A percentile compares a stretch with the other conserved stretches of the same genome.
Conservation (phyloP, 1,140 invertebrate genomes). For the Agrypnia vestita region DNA sequence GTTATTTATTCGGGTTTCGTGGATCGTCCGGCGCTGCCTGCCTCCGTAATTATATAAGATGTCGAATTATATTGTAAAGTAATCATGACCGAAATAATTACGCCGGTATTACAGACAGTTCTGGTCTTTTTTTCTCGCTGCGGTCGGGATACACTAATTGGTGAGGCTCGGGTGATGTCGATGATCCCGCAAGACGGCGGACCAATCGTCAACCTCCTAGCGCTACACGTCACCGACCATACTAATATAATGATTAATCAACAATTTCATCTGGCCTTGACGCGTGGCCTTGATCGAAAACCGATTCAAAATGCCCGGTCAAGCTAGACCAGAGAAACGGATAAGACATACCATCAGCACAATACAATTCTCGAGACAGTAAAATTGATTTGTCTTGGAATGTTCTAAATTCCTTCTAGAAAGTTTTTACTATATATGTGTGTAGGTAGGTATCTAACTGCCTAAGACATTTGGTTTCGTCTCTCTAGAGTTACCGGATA, state of each 20-base stretch:
- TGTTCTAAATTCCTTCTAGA: too few relatives aligned
- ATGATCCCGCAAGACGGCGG: constrained; percentile 7
- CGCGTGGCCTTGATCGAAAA: constrained; percentile 23
- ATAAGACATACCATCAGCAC: too few relatives aligned
- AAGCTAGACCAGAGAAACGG: too few relatives aligned
- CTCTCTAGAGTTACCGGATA: too few relatives aligned
- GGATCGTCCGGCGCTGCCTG: background rate
- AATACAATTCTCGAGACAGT: too few relatives aligned
- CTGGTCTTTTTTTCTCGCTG: constrained; percentile 27
- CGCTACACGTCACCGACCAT: background rate
- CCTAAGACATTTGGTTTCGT: too few relatives aligned
- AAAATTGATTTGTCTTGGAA: too few relatives aligned
- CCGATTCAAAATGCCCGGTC: background rate
- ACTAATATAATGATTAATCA: constrained; percentile 38
- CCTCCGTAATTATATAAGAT: constrained; percentile 32
- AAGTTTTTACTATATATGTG: too few relatives aligned
- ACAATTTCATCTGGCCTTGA: constrained; percentile 37
- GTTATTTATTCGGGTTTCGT: background rate
- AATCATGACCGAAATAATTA: constrained; percentile 49
- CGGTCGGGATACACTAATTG: constrained; percentile 38
- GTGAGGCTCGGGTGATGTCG: constrained; percentile 22
- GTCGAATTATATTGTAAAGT: constrained; percentile 53
- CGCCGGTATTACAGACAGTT: background rate
- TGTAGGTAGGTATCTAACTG: too few relatives aligned
- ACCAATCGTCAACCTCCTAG: constrained; percentile 5